Evolutionary conservation across 2,797 vertebrate species (phyloP), one percentile per base, ranked within the genome.

Genomic region (Thunnus albacares): DNA sequence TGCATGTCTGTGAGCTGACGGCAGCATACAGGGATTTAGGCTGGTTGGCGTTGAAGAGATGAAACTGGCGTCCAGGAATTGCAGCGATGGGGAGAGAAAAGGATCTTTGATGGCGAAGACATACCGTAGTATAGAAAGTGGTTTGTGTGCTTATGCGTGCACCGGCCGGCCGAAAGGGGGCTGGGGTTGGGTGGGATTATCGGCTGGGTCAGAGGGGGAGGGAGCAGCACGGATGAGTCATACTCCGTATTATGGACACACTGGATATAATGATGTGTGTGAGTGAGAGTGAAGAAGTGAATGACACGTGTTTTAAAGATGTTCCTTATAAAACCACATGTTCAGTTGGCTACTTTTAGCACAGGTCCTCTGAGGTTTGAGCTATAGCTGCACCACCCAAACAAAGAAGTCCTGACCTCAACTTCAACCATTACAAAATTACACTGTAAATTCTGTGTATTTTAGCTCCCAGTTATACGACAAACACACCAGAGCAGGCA

Each of bases 151-250:
- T 82, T 43, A 43, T 43, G 45, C 4, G 75, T 69, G 79, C 76
- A 75, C 49, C 45, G 75, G 78, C 22, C 86, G 75, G 77, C 43
- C 11, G 17, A 70, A 30, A 45, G 28, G 71, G 53, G 43, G 30
- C 51, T 55, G 66, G 47, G 74, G 72, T 15, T 65, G 64, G 58
- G 70, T 80, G 78, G 89, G 87, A 79, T 89, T 89, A 90, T 71
- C 74, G 83, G 78, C 53, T 89, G 81, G 90, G 89, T 90, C 84
- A 85, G 82, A 77, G 82, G 89, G 89, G 33, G 77, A 18, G 45
- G 88, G 79, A 82, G 84, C 73, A 80, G 87, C 76, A 72, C 20
- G 84, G 92, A 93, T 94, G 94, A 94, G 84, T 94, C 94, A 94
- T 93, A 79, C 70, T 82, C 73, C 80, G 82, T 57, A 59, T 81